Percentiles rank a stretch among this genome's conserved stretches.
Evolutionary conservation across 2,888 invertebrate genomes (phyloP).

Genomic region (Acholoe squamosa): DNA sequence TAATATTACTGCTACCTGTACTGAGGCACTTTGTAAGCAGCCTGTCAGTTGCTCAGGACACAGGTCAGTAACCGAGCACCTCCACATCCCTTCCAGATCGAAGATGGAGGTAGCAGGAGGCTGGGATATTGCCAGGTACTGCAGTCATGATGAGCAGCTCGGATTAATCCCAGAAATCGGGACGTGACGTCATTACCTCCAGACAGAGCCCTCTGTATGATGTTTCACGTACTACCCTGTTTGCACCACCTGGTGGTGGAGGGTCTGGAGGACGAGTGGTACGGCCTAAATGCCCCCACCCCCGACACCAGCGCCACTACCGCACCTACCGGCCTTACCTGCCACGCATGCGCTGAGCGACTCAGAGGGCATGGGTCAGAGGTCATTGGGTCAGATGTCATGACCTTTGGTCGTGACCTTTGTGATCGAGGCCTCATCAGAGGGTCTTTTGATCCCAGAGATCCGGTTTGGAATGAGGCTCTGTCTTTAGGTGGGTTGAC

Average conservation of each 20-base stretch:
- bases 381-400: not conserved
- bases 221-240: constrained; percentile 11
- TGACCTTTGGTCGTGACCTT: not conserved
- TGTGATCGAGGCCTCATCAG: not conserved
- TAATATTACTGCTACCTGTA: too few species aligned
- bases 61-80: not conserved
- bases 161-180: not conserved
- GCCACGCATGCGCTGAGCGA: not conserved
- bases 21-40: not conserved
- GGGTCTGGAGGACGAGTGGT: constrained; percentile 38
- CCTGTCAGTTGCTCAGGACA: not conserved
- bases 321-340: not conserved
- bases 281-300: not conserved
- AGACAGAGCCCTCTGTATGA: not conserved
- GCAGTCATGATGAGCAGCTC: not conserved
- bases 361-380: not conserved
- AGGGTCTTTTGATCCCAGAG: not conserved
- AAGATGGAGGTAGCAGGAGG: too few species aligned
- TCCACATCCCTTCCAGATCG: too few species aligned
- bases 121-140: not conserved
- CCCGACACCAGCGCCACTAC: not conserved
- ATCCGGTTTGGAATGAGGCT: not conserved
- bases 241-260: constrained; percentile 16
- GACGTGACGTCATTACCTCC: constrained; percentile 9
- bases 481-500: not conserved